Conservation (phyloP, 1,140 invertebrate species). For the Heliconius hewitsoni region DNA sequence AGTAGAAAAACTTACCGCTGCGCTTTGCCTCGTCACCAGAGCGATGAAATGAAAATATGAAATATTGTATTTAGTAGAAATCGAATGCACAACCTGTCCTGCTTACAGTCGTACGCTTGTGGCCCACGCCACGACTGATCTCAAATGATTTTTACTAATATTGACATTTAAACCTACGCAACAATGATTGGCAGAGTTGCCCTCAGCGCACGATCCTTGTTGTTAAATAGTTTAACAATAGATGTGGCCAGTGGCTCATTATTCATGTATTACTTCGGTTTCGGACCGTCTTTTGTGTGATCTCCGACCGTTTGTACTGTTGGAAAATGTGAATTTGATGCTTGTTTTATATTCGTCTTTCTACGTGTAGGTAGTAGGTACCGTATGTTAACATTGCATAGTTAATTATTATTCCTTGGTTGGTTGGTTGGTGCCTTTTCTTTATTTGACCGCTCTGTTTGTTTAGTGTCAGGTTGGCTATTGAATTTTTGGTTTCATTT, state of each 20-base stretch:
- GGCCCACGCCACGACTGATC: too few species aligned
- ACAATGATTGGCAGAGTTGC: constrained; percentile 14
- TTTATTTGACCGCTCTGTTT: constrained; percentile 38
- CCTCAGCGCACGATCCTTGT: constrained; percentile 37
- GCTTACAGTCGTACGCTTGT: too few species aligned
- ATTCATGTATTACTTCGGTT: constrained; percentile 59
- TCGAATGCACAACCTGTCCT: too few species aligned
- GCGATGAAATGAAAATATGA: too few species aligned
- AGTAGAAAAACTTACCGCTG: too few species aligned
- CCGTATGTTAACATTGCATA: constrained; percentile 36
- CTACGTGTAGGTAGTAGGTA: constrained; percentile 20
- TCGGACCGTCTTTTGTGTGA: constrained; percentile 65
- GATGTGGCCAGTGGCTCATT: constrained; percentile 58
- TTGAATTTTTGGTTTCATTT: background rate
- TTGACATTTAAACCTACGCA: background rate
- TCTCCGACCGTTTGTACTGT: constrained; percentile 49
- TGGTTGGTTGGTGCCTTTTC: constrained; percentile 31
- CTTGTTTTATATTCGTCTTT: constrained; percentile 47
- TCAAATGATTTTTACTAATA: background rate
- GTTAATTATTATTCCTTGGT: constrained; percentile 41
- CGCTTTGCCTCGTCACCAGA: too few species aligned
- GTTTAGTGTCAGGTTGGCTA: constrained; percentile 18
- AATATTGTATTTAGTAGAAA: too few species aligned
- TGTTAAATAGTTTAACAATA: constrained; percentile 71
- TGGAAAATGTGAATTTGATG: constrained; percentile 45